Evolutionary conservation across 1,140 invertebrate genomes (phyloP).

Genomic region (Coptotermes formosanus): DNA sequence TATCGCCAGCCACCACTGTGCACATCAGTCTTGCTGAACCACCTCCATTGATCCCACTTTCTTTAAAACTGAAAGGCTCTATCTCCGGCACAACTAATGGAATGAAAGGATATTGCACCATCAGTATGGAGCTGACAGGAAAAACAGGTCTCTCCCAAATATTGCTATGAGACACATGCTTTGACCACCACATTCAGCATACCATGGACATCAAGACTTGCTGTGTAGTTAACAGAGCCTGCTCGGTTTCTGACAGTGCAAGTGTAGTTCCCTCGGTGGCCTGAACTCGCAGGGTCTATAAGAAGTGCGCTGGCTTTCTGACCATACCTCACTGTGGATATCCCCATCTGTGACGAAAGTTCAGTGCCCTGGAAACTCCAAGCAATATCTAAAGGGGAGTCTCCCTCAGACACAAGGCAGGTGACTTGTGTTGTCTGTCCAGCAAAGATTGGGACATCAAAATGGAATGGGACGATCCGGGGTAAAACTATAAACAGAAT

Average conservation of each 20-base stretch:
- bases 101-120: background rate
- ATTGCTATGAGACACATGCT: background rate
- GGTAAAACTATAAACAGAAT: constrained; percentile 43
- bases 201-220: constrained; percentile 52
- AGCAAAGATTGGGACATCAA: constrained; percentile 47
- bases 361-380: constrained; percentile 44
- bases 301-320: constrained; percentile 41
- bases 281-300: constrained; percentile 57
- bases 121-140: background rate
- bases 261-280: constrained; percentile 69
- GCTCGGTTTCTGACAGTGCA: constrained; percentile 72
- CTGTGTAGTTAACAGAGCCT: constrained; percentile 62
- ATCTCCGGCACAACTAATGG: constrained; percentile 62
- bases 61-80: constrained; percentile 61
- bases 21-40: constrained; percentile 69
- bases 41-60: constrained; percentile 62
- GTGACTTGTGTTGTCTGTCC: constrained; percentile 49
- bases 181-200: constrained; percentile 23
- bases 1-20: constrained; percentile 70
- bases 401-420: constrained; percentile 46
- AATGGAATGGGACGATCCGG: constrained; percentile 52
- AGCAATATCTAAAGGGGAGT: constrained; percentile 43
- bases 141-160: background rate
- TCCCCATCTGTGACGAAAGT: constrained; percentile 43
- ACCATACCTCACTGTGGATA: constrained; percentile 47